Conservation (phyloP, 1,140 invertebrate species). For the Ruditapes philippinarum region DNA sequence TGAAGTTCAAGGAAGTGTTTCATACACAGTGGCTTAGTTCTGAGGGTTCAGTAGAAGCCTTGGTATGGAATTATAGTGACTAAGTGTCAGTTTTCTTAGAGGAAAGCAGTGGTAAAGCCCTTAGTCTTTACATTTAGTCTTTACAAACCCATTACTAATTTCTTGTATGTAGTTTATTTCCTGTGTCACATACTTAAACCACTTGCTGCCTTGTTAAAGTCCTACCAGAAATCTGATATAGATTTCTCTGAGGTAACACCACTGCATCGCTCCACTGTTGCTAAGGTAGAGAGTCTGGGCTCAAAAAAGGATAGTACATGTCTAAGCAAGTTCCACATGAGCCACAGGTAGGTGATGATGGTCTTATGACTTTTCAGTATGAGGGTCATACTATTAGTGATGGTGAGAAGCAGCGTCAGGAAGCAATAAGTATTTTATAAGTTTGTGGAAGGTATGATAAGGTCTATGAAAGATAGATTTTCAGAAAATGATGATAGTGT, state of each 20-base stretch:
- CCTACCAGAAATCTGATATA: conserved; percentile 25
- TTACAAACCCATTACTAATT: conserved; percentile 50
- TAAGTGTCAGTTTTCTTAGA: conserved; percentile 44
- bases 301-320: background rate
- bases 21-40: conserved; percentile 70
- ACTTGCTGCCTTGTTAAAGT: conserved; percentile 31
- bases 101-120: conserved; percentile 33
- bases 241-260: conserved; percentile 45
- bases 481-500: conserved; percentile 36
- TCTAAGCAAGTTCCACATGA: conserved; percentile 47
- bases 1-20: conserved; percentile 67
- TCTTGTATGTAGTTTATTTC: conserved; percentile 52
- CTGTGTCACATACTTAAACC: conserved; percentile 19
- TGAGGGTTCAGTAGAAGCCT: conserved; percentile 62
- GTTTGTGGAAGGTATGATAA: conserved; percentile 33
- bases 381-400: conserved; percentile 47
- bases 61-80: conserved; percentile 19
- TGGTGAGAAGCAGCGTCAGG: background rate
- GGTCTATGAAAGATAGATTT: conserved; percentile 38
- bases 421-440: conserved; percentile 20
- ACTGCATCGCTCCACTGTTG: background rate
- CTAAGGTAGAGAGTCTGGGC: background rate
- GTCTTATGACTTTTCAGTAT: conserved; percentile 48
- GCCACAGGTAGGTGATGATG: conserved; percentile 35
- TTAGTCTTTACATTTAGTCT: conserved; percentile 46